A percentile compares a stretch with the other conserved stretches of the same genome.
Evolutionary conservation across 2,113 vertebrate species (phyloP).

Genomic region (Petrocephalus zakoni): DNA sequence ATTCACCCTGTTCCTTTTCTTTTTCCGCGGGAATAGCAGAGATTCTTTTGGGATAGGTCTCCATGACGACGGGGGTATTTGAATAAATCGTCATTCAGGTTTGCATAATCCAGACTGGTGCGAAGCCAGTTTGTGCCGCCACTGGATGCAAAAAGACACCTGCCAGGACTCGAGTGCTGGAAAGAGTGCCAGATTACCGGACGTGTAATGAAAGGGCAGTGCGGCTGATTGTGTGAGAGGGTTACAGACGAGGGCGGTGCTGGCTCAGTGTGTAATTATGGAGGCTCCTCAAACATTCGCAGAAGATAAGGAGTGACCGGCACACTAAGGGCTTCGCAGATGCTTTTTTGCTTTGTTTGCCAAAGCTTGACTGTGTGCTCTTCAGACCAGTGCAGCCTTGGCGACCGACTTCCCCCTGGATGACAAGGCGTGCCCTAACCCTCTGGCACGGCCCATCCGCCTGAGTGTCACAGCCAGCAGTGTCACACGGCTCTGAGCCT

Average conservation of each 20-base stretch:
- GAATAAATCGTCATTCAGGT: slow-evolving; percentile 57
- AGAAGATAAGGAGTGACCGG: neutral
- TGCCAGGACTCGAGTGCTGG: neutral
- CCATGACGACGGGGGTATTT: slow-evolving; percentile 55
- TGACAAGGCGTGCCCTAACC: neutral
- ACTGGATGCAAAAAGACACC: slow-evolving; percentile 16
- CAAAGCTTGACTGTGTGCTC: neutral
- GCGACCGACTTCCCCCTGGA: neutral
- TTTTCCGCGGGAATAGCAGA: slow-evolving; percentile 53
- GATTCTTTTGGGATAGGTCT: slow-evolving; percentile 60
- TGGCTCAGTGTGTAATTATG: neutral
- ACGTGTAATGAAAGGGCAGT: neutral
- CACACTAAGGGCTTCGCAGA: neutral
- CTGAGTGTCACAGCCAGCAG: neutral
- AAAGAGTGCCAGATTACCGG: neutral
- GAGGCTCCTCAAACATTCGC: neutral
- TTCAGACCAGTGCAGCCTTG: neutral
- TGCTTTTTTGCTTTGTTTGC: neutral
- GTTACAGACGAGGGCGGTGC: neutral
- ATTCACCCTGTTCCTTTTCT: neutral
- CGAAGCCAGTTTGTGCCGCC: slow-evolving; percentile 43
- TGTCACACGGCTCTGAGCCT: neutral
- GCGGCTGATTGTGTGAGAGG: neutral
- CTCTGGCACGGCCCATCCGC: neutral
- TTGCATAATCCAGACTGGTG: slow-evolving; percentile 32